A percentile compares a stretch with the other conserved stretches of the same genome.
Conservation (phyloP, 2,113 vertebrate genomes). For the Lepidothrix coronata region DNA sequence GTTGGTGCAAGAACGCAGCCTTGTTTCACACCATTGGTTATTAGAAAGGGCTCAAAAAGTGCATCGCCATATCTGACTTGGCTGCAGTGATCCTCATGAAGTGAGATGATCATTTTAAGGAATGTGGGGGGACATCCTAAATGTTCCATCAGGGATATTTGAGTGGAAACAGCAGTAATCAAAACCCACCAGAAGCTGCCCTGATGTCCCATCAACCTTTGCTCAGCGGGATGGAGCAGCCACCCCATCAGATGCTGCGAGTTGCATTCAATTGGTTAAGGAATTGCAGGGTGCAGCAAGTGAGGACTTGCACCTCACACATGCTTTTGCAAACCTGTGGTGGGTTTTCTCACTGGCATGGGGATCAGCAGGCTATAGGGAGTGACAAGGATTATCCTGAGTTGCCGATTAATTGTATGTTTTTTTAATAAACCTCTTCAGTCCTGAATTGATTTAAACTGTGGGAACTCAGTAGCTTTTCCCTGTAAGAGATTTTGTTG, state of each 20-base stretch:
- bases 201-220: not conserved
- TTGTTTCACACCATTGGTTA: too few relatives aligned
- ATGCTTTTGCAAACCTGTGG: fast-evolving
- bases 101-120: too few relatives aligned
- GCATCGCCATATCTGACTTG: too few relatives aligned
- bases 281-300: not conserved
- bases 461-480: not conserved
- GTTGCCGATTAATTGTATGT: not conserved
- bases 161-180: not conserved
- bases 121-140: too few relatives aligned
- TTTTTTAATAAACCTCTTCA: not conserved
- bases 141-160: not conserved
- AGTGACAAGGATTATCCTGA: not conserved
- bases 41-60: too few relatives aligned
- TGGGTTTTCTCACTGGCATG: fast-evolving
- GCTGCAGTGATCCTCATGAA: too few relatives aligned
- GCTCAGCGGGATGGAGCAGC: not conserved
- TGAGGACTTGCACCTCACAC: not conserved
- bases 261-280: not conserved
- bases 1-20: too few relatives aligned
- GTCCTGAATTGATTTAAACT: not conserved
- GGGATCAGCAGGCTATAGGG: not conserved
- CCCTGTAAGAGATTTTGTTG: not conserved
- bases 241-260: fast-evolving
- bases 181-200: not conserved